Evolutionary conservation across 1,140 invertebrate genomes (phyloP), one percentile per base, ranked within the genome.

Genomic region (Notospermus geniculatus): DNA sequence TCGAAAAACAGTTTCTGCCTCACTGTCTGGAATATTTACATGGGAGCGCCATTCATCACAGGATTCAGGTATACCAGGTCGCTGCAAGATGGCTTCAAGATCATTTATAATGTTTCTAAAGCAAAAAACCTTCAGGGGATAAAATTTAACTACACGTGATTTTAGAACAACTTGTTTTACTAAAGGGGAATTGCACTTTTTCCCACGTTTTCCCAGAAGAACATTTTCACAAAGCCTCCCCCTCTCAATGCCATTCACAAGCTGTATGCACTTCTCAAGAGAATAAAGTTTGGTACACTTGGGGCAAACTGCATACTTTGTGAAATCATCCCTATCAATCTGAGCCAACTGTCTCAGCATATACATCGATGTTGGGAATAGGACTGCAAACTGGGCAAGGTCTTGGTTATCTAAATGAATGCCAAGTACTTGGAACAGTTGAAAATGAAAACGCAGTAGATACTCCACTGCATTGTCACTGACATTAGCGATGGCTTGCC

Each of bases 111-210:
- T 17, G 5, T 54, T 19, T 58, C 62, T 64, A 52, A 57, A 64
- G 53, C 62, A 67, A 28, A 57, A 64, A 4, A 45, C 54, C 46
- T 64, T 50, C 4, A 23, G n/a, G 4, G 46, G 46, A n/a, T 50
- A 50, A 9, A 50, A 27, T 23, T 50, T 23, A 7, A 50, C 46
- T 7, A 23, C 19, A 50, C 25, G 4, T 7, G 4, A 7, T n/a
- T 50, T 50, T n/a, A 19, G 19, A 4, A 23, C 19, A 50, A 50
- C 46, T 50, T 19, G n/a, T 50, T 50, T 50, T 9, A 50, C 19
- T n/a, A 50, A n/a, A 5, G 4, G 25, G 9, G 46, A 23, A 50
- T n/a, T n/a, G n/a, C 46, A 50, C 25, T 5, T 19, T n/a, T n/a
- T 19, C 4, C 46, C 19, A 7, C 25, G 5, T 4, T n/a, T 50